phyloP scores from a whole-genome alignment of 2,888 invertebrate genomes.

The Melieria crassipennis region DNA sequence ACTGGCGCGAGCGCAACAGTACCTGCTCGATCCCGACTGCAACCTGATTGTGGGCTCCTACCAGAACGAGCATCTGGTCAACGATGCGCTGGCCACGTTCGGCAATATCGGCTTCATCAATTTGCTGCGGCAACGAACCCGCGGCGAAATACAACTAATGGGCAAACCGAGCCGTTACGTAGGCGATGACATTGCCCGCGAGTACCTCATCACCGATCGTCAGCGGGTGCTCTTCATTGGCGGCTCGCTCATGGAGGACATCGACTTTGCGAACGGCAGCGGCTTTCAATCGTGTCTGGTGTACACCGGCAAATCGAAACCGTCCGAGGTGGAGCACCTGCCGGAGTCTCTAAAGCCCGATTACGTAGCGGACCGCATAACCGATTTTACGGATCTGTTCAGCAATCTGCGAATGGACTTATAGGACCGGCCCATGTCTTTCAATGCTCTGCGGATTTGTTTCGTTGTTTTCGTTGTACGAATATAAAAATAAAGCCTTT shows the following conservation, averaged over 20 bases:
- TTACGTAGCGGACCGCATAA: constrained; percentile 53
- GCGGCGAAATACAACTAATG: constrained; percentile 60
- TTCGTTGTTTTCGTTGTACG: too few species aligned
- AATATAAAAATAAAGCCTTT: too few species aligned
- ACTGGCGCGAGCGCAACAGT: constrained; percentile 63
- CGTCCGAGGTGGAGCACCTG: constrained; percentile 40
- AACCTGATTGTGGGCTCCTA: constrained; percentile 62
- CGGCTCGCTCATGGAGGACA: constrained; percentile 84
- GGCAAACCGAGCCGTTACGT: constrained; percentile 66
- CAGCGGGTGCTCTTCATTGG: constrained; percentile 82
- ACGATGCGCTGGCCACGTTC: neutral
- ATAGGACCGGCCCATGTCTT: neutral
- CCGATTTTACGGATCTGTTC: constrained; percentile 53
- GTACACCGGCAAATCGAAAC: constrained; percentile 67
- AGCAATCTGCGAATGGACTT: constrained; percentile 38
- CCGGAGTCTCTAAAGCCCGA: constrained; percentile 53
- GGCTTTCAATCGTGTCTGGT: constrained; percentile 81
- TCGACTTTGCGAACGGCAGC: constrained; percentile 75
- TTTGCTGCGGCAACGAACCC: constrained; percentile 18
- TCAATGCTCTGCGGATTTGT: neutral
- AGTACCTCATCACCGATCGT: constrained; percentile 69
- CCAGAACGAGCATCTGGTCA: constrained; percentile 45
- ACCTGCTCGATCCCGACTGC: constrained; percentile 65
- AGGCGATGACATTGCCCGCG: constrained; percentile 57
- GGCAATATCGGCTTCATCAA: neutral